Base-by-base conservation (phyloP, 2,797 vertebrate genomes). In the Eospalax fontanierii region DNA sequence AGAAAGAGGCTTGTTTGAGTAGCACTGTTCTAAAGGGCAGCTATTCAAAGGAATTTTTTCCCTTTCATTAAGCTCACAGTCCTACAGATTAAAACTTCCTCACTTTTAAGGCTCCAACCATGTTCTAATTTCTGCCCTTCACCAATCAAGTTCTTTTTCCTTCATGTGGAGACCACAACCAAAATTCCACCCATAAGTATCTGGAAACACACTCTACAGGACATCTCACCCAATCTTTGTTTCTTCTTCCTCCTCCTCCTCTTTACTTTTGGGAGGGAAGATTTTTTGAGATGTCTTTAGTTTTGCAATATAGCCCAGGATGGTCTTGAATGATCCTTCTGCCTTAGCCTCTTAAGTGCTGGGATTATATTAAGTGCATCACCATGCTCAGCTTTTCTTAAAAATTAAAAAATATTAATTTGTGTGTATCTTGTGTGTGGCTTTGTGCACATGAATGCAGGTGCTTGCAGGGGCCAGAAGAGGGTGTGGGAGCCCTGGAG, bases 131-230 rank as follows among this genome's bases (percentile, higher is more conserved):
- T 54, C 46, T 78, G 57, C 26, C 70, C 28, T 79, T 40, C 1
- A 82, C 7, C 84, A 88, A 63, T 12, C 35, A 59, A 73, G 28
- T 59, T 40, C 11, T 71, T 30, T 18, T 63, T 86, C 59, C 38
- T 71, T 94, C 57, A 71, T n/a, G 26, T 15, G 83, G 82, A 88
- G 35, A 75, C 38, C 24, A 40, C 78, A 90, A 86, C 43, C 15
- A 61, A 80, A 70, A 59, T 84, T 46, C 82, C 4, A 85, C 24
- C n/a, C 38, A 38, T 12, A 76, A 24, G 14, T 38, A 38, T 10
- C 2, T 65, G 75, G 54, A 16, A 57, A 68, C 4, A 40, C 8
- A 24, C 5, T 30, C 10, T 1, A 50, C 2, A 11, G n/a, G 22
- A 11, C 4, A 28, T 68, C 54, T 22, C 1, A 66, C 26, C 16